Percentiles rank a stretch among this genome's conserved stretches.
Conservation (phyloP, 2,888 invertebrate species). For the Diploptera punctata region DNA sequence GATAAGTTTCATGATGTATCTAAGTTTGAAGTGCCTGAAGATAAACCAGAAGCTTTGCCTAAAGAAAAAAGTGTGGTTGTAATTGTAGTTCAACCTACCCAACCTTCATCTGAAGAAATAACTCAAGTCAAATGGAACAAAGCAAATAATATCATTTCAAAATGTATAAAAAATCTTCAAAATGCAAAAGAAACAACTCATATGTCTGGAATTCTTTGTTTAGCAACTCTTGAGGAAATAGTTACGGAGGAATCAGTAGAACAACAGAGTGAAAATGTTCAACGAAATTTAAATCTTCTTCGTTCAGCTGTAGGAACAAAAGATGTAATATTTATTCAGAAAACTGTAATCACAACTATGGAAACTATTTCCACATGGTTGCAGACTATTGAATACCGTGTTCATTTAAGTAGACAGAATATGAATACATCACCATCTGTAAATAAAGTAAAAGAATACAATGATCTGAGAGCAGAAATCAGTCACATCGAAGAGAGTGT, state of each 20-base stretch:
- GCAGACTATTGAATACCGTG: constrained; percentile 83
- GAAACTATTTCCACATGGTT: constrained; percentile 85
- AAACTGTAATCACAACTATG: constrained; percentile 74
- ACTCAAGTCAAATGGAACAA: constrained; percentile 57
- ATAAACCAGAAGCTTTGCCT: too few relatives aligned
- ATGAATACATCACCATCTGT: constrained; percentile 62
- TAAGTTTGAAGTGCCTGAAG: too few relatives aligned
- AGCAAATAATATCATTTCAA: constrained; percentile 60
- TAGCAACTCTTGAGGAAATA: constrained; percentile 65
- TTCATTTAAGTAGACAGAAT: constrained; percentile 67
- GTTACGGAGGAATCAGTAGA: constrained; percentile 62
- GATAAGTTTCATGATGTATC: too few relatives aligned
- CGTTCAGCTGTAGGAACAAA: constrained; percentile 64
- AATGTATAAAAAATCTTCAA: constrained; percentile 63
- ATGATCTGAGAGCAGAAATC: constrained; percentile 66
- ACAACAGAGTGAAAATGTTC: constrained; percentile 63
- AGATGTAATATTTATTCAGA: constrained; percentile 67
- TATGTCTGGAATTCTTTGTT: constrained; percentile 66
- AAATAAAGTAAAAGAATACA: constrained; percentile 34
- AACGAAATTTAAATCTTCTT: constrained; percentile 64
- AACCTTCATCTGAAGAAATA: background rate
- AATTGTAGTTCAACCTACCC: too few relatives aligned
- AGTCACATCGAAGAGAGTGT: constrained; percentile 67
- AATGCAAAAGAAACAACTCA: constrained; percentile 62
- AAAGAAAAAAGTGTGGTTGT: too few relatives aligned